Percentiles rank a stretch among this genome's conserved stretches.
Evolutionary conservation across 2,888 invertebrate genomes (phyloP).

Genomic region (Agriotes lineatus): DNA sequence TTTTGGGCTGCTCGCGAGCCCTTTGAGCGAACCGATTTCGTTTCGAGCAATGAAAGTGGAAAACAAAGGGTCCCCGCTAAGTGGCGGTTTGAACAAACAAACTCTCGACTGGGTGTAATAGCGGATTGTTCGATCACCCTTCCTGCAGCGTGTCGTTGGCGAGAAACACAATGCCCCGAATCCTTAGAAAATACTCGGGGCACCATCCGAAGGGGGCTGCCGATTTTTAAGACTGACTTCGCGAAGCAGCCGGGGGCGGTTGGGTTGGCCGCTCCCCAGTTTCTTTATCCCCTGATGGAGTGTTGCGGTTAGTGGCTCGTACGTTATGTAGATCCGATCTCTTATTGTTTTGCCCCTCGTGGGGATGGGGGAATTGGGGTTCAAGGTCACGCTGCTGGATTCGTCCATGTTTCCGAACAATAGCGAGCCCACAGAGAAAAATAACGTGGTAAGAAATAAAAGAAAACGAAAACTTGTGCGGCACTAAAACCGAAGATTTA

Average conservation of each 20-base stretch:
- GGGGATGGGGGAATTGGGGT: not conserved
- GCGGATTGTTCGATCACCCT: slow-evolving; percentile 40
- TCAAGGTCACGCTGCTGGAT: no score
- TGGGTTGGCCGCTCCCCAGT: slow-evolving; percentile 6
- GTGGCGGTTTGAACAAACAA: slow-evolving; percentile 40
- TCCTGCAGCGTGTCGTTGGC: slow-evolving; percentile 30
- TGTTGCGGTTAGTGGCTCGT: slow-evolving; percentile 30
- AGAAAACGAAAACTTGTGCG: no score
- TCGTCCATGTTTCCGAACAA: no score
- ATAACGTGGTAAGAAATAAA: no score
- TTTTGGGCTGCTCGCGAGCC: not conserved
- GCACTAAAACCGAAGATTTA: no score
- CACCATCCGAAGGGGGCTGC: slow-evolving; percentile 29
- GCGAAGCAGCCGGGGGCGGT: not conserved
- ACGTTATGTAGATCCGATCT: slow-evolving; percentile 33
- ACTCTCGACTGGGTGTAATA: slow-evolving; percentile 26
- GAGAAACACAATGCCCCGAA: slow-evolving; percentile 43
- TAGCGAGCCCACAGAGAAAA: no score
- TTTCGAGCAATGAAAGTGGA: slow-evolving; percentile 27
- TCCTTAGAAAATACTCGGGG: slow-evolving; percentile 36
- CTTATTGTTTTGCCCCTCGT: slow-evolving; percentile 1
- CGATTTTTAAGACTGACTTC: not conserved
- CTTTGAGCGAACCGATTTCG: not conserved
- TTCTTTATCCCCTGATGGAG: slow-evolving; percentile 17
- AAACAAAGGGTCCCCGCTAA: slow-evolving; percentile 28